These are phyloP conservation scores for Etheostoma spectabile DNA, from an alignment of 2,113 vertebrate species.

Conservation along the genomic window DNA sequence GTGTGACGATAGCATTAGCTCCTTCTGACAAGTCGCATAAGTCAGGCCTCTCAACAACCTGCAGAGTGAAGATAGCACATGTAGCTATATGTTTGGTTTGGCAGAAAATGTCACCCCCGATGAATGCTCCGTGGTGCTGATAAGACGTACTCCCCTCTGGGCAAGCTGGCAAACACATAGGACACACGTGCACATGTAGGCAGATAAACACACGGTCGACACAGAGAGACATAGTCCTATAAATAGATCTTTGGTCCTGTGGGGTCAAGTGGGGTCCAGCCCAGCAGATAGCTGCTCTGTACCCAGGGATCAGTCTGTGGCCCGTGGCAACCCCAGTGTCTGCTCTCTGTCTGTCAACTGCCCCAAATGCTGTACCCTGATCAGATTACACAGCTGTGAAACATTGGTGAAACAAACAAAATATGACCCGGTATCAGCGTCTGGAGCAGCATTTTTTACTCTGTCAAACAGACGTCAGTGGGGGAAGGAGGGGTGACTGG, in stretches of 20 bases:
- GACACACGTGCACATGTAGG: conserved; percentile 45
- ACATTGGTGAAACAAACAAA: background rate
- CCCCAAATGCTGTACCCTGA: conserved; percentile 42
- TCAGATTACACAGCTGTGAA: conserved; percentile 30
- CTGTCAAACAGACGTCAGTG: conserved; percentile 60
- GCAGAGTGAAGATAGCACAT: conserved; percentile 59
- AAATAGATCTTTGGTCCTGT: conserved; percentile 71
- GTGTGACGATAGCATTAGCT: conserved; percentile 73
- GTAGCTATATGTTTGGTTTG: conserved; percentile 69
- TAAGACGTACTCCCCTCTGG: conserved; percentile 53
- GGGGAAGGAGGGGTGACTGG: conserved; percentile 32
- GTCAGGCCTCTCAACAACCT: conserved; percentile 69
- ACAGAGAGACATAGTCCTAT: conserved; percentile 57
- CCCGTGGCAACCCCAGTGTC: conserved; percentile 52
- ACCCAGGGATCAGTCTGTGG: conserved; percentile 55
- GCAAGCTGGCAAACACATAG: conserved; percentile 39
- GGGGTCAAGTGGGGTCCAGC: conserved; percentile 79
- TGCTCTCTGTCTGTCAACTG: conserved; percentile 65
- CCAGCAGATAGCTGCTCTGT: conserved; percentile 71
- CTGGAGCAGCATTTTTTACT: conserved; percentile 49
- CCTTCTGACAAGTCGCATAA: conserved; percentile 71
- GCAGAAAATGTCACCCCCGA: conserved; percentile 72
- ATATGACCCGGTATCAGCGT: conserved; percentile 51
- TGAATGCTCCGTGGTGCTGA: conserved; percentile 61
- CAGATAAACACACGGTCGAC: conserved; percentile 45